Evolutionary conservation across 2,797 vertebrate species (phyloP).

Genomic region (Aulostomus chinensis): DNA sequence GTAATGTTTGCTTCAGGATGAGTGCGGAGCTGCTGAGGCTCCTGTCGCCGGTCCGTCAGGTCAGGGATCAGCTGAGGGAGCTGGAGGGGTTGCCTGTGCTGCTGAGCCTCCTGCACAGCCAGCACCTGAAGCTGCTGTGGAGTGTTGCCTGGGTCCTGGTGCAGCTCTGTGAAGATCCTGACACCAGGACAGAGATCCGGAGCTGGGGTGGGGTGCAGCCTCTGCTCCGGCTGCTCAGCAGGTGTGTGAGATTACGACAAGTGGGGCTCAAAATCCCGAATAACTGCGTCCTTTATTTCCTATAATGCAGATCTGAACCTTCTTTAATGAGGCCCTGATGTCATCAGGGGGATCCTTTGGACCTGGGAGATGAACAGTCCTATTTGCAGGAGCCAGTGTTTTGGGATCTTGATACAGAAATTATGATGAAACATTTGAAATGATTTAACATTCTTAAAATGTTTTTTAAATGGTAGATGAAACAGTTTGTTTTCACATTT

Average conservation of each 20-base stretch:
- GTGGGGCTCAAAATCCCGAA: no score
- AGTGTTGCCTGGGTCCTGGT: conserved; percentile 90
- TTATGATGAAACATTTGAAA: no score
- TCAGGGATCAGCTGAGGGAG: conserved; percentile 87
- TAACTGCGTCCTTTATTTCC: no score
- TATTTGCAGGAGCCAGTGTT: no score
- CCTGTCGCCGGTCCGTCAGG: conserved; percentile 80
- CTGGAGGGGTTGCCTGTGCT: conserved; percentile 87
- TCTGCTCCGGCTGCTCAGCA: conserved; percentile 85
- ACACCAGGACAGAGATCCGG: conserved; percentile 84
- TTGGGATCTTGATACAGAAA: no score
- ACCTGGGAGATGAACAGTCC: no score
- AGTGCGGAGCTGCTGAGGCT: conserved; percentile 87
- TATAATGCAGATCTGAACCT: no score
- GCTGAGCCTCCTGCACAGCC: conserved; percentile 87
- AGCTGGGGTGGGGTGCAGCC: conserved; percentile 91
- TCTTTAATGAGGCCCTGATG: no score
- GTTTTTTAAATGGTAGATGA: no score
- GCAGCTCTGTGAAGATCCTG: conserved; percentile 89
- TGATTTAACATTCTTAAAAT: no score
- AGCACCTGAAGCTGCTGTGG: conserved; percentile 89
- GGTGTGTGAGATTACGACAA: conserved; percentile 74
- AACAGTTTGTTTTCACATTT: no score
- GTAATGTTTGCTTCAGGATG: conserved; percentile 71
- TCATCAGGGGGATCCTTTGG: no score